Base-by-base conservation (phyloP, 2,113 vertebrate species). In the Microcebus jonahi region DNA sequence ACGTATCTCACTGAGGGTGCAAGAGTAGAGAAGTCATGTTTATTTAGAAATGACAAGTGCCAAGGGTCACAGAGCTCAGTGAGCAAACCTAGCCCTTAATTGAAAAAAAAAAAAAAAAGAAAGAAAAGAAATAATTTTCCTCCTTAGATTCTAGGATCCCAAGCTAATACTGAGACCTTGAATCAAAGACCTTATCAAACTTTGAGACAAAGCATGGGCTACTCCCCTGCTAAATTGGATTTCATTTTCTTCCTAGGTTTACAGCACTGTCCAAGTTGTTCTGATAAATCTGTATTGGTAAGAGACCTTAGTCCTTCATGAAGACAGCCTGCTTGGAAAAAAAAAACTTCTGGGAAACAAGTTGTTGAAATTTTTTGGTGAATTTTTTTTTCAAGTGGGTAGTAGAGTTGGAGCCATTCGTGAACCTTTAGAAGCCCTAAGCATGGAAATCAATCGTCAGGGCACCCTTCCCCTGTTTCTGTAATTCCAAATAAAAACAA, bases 41-140 rank as follows among this genome's bases (percentile, higher is more conserved):
- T 92, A 39, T 96, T 92, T 93, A 67, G 87, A 96, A 91, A 85
- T 93, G 53, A 71, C 65, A 59, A 76, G 81, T 53, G 50, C 29
- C 63, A 83, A 48, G 4, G 10, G 50, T 88, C 61, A 82, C 53
- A 57, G 36, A 34, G 13, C 39, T 93, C 61, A 86, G 31, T 87
- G 45, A 18, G 57, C 10, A 90, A 68, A 29, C 10, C n/a, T 31
- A 59, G 75, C 48, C 90, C 13, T 75, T 77, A 15, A 36, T 57
- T 59, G 50, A 23, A 76, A 68, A 61, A 57, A 50, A 50, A 34
- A 34, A 36, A 25, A 77, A 57, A 42, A 42, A 77, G 11, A 50
- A 77, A n/a, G n/a, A n/a, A 11, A 77, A 50, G n/a, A 3, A 27
- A 63, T 87, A 91, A 48, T 25, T n/a, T 48, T 92, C 27, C 31